phyloP scores from a whole-genome alignment of 2,113 vertebrate species.

The Chloropsis cyanopogon region DNA sequence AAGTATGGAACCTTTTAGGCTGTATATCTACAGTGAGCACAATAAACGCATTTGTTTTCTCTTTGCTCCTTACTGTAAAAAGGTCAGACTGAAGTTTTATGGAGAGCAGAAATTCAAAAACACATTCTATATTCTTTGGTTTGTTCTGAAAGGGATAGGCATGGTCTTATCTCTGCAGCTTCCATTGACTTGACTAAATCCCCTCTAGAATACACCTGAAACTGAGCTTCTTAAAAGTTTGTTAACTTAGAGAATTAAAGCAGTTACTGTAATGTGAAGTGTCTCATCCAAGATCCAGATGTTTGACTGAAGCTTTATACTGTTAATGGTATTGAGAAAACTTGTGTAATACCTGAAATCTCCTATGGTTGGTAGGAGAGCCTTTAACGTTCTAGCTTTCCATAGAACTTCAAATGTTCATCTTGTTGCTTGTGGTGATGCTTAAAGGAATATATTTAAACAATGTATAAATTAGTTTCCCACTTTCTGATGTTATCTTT shows the following conservation, averaged over 20 bases:
- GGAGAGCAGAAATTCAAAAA: not conserved
- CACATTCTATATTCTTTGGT: not conserved
- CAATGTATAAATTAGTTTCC: not conserved
- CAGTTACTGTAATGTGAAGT: not conserved
- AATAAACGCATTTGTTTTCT: not conserved
- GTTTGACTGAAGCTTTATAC: not conserved
- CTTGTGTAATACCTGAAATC: not conserved
- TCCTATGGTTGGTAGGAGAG: not conserved
- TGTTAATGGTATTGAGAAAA: not conserved
- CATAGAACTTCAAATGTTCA: not conserved
- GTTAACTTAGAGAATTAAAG: not conserved
- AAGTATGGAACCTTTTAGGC: slow-evolving; percentile 16
- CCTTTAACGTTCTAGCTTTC: not conserved
- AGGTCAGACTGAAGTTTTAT: not conserved
- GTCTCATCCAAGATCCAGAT: not conserved
- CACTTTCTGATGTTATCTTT: not conserved
- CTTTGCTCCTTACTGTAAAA: not conserved
- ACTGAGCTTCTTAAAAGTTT: not conserved
- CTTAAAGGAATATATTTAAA: not conserved
- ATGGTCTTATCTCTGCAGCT: not conserved
- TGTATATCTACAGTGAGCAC: not conserved
- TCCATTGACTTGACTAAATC: not conserved
- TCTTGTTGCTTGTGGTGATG: not conserved
- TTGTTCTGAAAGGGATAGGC: not conserved
- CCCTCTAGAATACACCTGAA: not conserved